Conservation (phyloP, 2,888 invertebrate species). For the Philhelius pedissequus region DNA sequence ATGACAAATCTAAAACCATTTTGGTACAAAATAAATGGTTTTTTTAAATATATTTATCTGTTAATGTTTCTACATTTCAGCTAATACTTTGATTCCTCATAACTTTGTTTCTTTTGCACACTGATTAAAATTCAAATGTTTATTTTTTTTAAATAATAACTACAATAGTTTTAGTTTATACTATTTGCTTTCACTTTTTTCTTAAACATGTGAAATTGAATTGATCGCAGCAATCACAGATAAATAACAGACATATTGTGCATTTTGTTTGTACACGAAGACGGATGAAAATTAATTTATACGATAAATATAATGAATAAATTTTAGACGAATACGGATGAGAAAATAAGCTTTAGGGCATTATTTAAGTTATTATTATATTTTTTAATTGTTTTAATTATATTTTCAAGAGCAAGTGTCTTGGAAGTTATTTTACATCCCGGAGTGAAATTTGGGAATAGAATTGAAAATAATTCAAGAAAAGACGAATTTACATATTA, state of each 20-base stretch:
- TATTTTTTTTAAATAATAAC: conserved; percentile 5
- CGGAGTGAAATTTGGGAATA: too few relatives aligned
- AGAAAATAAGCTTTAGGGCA: neutral
- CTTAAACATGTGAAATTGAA: conserved; percentile 46
- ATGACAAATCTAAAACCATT: conserved; percentile 10
- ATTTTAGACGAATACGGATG: neutral
- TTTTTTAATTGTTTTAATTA: neutral
- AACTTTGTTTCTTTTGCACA: conserved; percentile 2
- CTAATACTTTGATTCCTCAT: neutral
- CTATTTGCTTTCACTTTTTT: neutral
- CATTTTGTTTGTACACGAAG: conserved; percentile 46
- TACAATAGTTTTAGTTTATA: neutral
- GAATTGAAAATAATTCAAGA: too few relatives aligned
- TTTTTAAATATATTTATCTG: neutral
- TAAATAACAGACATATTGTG: conserved; percentile 58
- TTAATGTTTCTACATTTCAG: neutral
- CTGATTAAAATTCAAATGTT: conserved; percentile 13
- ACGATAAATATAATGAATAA: neutral
- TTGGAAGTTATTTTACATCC: neutral
- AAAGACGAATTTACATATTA: too few relatives aligned
- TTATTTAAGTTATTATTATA: neutral
- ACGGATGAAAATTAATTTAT: conserved; percentile 32
- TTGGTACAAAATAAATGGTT: conserved; percentile 9
- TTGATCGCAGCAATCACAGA: conserved; percentile 68
- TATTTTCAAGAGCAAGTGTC: neutral